A percentile compares a stretch with the other conserved stretches of the same genome.
Conservation (phyloP, 2,797 vertebrate species). For the Pangasius mekongensis region DNA sequence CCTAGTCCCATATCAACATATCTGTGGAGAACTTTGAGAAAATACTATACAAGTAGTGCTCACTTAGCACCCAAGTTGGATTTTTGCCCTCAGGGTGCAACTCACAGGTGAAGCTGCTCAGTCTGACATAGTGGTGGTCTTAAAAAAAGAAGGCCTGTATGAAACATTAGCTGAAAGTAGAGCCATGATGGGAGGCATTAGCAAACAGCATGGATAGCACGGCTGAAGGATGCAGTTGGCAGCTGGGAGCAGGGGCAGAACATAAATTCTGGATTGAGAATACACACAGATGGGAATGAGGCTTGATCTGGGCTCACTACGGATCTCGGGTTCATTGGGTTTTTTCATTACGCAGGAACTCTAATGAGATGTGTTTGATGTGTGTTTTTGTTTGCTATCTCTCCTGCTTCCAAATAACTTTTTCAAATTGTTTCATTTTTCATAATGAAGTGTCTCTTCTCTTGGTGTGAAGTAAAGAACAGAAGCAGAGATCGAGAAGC, state of each 20-base stretch:
- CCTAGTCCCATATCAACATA: no score
- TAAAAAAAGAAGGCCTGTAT: neutral
- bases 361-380: constrained; percentile 8
- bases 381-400: neutral
- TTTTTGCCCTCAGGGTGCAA: constrained; percentile 33
- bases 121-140: neutral
- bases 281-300: constrained; percentile 57
- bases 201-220: constrained; percentile 34
- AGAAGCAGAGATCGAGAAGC: neutral
- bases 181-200: constrained; percentile 26
- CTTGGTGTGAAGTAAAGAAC: constrained; percentile 21
- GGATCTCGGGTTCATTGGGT: constrained; percentile 38
- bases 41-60: constrained; percentile 28
- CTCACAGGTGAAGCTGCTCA: constrained; percentile 7
- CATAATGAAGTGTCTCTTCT: constrained; percentile 7
- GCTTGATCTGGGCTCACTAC: constrained; percentile 39
- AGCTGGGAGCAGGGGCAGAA: constrained; percentile 55
- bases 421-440: constrained; percentile 26
- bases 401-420: neutral
- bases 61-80: constrained; percentile 28
- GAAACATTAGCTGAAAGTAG: constrained; percentile 10
- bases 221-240: constrained; percentile 60
- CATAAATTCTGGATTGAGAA: constrained; percentile 56
- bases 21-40: constrained; percentile 8
- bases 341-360: constrained; percentile 50